phyloP scores from a whole-genome alignment of 2,888 invertebrate genomes.

The Drosophila sordidula region DNA sequence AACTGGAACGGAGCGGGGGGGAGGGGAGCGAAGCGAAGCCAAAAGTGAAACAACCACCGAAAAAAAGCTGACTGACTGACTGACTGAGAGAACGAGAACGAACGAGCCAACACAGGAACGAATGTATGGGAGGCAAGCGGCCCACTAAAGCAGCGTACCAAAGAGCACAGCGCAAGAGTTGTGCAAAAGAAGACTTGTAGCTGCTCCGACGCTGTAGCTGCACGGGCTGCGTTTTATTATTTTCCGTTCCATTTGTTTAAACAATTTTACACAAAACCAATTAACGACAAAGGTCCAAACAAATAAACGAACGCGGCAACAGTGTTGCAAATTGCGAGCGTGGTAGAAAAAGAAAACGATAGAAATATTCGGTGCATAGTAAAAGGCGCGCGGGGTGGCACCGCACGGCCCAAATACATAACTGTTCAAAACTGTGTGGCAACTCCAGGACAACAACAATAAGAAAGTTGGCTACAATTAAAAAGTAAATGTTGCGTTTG shows the following conservation, averaged over 20 bases:
- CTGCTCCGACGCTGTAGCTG: constrained; percentile 55
- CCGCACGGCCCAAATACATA: constrained; percentile 20
- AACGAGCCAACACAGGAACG: constrained; percentile 1
- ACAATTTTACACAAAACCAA: constrained; percentile 48
- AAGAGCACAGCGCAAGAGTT: constrained; percentile 66
- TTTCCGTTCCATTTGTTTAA: constrained; percentile 64
- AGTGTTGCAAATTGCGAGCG: constrained; percentile 14
- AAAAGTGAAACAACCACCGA: constrained; percentile 65
- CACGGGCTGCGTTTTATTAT: constrained; percentile 48
- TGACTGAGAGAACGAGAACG: constrained; percentile 38
- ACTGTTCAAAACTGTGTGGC: constrained; percentile 16
- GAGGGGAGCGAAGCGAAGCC: constrained; percentile 21
- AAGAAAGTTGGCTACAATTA: background rate
- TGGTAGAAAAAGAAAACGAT: constrained; percentile 10
- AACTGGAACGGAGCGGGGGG: background rate
- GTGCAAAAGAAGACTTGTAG: constrained; percentile 80
- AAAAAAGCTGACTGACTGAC: constrained; percentile 48
- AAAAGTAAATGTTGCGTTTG: constrained; percentile 23
- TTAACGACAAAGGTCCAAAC: constrained; percentile 3
- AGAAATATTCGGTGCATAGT: constrained; percentile 26
- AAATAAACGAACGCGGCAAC: constrained; percentile 5
- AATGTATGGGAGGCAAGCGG: constrained; percentile 15
- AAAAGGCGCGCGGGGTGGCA: constrained; percentile 40
- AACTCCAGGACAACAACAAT: constrained; percentile 3
- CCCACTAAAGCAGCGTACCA: constrained; percentile 60